Evolutionary conservation across 92 coral and sea anemone genomes (phyloP), one percentile per base, ranked within the genome.

Genomic region (Porites divaricata): DNA sequence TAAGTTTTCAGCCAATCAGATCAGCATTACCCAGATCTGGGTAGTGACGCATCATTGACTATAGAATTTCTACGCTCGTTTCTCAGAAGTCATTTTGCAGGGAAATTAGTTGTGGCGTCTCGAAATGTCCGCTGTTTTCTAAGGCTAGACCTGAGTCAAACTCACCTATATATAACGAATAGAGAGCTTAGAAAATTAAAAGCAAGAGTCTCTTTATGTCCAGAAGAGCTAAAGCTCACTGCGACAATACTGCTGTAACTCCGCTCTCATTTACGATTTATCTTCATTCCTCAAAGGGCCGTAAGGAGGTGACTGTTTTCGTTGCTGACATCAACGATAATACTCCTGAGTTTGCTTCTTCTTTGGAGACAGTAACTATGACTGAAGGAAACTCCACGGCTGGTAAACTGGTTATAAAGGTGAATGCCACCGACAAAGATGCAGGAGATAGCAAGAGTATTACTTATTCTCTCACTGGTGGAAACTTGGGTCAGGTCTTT

Each of bases 371-470:
- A 12, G 92, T 90, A 28, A 84, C 78, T 1, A 74, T 84, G 25
- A 89, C 79, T 8, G 99, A 96, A 78, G 99, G 99, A 28, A 83
- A 84, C 16, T 70, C 41, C 13, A 94, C 95, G 9, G 72, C 58
- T 17, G 96, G 95, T 7, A 77, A 70, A 65, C 25, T 65, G 20
- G 90, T 94, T 12, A 80, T 81, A 12, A 83, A 87, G 58, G 92
- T 92, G 6, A 90, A 89, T 67, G 99, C 99, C 20, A 90, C 98
- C 2, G 99, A 96, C 69, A 77, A n/a, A 49, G 99, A 96, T 26
- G 93, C 84, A 20, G 99, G 99, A 57, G 72, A 78, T 22, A 96
- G 94, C 88, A 79, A 72, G 52, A 77, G 17, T 24, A 81, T 96
- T 15, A 93, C 89, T 1, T 96, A 84, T 73, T 88, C 96, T 13